Conservation (phyloP, 2,888 invertebrate genomes). For the Caenorhabditis wallacei region DNA sequence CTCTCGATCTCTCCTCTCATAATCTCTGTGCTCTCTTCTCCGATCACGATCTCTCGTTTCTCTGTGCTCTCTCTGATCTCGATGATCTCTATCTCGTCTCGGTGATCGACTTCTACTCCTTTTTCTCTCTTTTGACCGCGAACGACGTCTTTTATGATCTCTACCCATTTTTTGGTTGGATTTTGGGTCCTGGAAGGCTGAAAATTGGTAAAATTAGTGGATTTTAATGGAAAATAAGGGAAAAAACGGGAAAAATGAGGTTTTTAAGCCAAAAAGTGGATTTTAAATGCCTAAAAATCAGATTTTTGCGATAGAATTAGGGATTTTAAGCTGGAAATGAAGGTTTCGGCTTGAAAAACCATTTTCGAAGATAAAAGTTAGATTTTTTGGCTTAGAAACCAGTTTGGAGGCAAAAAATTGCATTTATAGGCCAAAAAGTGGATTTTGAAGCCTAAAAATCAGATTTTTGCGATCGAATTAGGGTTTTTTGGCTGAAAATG, state of each 20-base stretch:
- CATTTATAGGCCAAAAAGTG: too few species aligned
- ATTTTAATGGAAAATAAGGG: not conserved
- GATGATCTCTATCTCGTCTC: not conserved
- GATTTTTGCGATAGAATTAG: too few species aligned
- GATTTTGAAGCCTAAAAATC: too few species aligned
- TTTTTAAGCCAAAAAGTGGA: too few species aligned
- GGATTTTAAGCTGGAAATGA: too few species aligned
- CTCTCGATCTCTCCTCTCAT: slow-evolving; percentile 32
- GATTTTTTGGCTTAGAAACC: too few species aligned
- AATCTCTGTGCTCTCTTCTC: slow-evolving; percentile 59
- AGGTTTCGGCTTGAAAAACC: too few species aligned
- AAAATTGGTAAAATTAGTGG: not conserved
- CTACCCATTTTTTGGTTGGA: slow-evolving; percentile 39
- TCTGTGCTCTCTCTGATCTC: slow-evolving; percentile 42
- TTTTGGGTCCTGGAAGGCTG: not conserved
- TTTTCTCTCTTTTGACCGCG: slow-evolving; percentile 59
- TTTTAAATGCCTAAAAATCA: too few species aligned
- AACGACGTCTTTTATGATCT: slow-evolving; percentile 53
- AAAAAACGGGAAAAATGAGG: not conserved
- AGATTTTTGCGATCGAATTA: too few species aligned
- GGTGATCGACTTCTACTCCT: slow-evolving; percentile 53
- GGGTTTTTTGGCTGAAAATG: too few species aligned
- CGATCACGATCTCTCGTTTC: slow-evolving; percentile 46
- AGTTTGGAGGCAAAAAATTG: too few species aligned
- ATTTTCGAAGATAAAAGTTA: too few species aligned